Evolutionary conservation across 1,140 invertebrate genomes (phyloP).

Genomic region (Brachystomella parvula): DNA sequence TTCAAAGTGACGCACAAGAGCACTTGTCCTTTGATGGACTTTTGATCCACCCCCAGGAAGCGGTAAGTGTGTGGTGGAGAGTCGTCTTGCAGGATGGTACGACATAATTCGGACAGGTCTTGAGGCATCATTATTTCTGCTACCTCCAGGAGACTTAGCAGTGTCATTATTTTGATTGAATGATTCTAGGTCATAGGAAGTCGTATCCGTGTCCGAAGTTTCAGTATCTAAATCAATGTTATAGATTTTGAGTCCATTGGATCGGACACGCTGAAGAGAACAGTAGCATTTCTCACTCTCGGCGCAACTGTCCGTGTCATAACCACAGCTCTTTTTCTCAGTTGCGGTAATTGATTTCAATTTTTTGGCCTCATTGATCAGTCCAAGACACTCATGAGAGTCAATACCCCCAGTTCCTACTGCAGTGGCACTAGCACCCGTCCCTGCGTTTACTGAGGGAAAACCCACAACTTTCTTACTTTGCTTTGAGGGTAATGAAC

Average conservation of each 20-base stretch:
- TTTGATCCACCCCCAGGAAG: background rate
- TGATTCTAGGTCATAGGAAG: slow-evolving; percentile 34
- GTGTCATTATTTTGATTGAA: slow-evolving; percentile 19
- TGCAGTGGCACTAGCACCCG: slow-evolving; percentile 17
- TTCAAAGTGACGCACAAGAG: slow-evolving; percentile 24
- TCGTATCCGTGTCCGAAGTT: slow-evolving; percentile 40
- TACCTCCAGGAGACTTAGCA: background rate
- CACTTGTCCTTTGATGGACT: slow-evolving; percentile 17
- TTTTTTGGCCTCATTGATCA: slow-evolving; percentile 4
- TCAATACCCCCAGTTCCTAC: slow-evolving; percentile 38
- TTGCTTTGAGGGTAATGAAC: slow-evolving; percentile 45
- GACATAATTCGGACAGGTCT: slow-evolving; percentile 32
- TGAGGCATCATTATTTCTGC: background rate
- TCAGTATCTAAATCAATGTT: slow-evolving; percentile 43
- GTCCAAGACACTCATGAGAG: slow-evolving; percentile 12
- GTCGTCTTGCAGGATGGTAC: slow-evolving; percentile 24
- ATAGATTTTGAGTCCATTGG: slow-evolving; percentile 42
- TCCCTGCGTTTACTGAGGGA: slow-evolving; percentile 16
- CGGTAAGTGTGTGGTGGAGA: slow-evolving; percentile 10
- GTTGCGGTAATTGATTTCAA: slow-evolving; percentile 4
- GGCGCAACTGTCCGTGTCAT: slow-evolving; percentile 75
- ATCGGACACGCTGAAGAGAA: slow-evolving; percentile 41
- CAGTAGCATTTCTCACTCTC: slow-evolving; percentile 86
- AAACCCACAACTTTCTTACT: slow-evolving; percentile 38
- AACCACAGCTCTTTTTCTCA: slow-evolving; percentile 52